Evolutionary conservation across 2,113 vertebrate genomes (phyloP).

Genomic region (Vombatus ursinus): DNA sequence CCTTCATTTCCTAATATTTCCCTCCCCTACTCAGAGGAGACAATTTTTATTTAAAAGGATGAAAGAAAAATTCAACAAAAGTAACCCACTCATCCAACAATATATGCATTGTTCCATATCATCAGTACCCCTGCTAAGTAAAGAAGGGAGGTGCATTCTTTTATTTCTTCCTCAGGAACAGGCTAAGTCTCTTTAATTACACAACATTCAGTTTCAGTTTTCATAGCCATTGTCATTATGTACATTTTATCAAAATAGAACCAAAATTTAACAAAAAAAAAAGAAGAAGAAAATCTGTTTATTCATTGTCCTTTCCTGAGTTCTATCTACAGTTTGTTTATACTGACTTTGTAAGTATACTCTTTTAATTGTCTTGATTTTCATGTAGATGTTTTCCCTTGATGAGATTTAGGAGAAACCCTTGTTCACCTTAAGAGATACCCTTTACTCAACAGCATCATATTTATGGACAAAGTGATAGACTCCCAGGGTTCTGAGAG

Average conservation of each 20-base stretch:
- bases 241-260: not conserved
- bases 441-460: not conserved
- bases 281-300: too few relatives aligned
- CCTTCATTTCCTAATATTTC: not conserved
- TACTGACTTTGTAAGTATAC: not conserved
- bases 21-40: not conserved
- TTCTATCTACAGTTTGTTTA: not conserved
- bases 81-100: not conserved
- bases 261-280: not conserved
- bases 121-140: too few relatives aligned
- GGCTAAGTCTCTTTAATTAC: not conserved
- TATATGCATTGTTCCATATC: too few relatives aligned
- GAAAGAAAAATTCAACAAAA: not conserved
- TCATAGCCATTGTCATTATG: not conserved
- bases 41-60: not conserved
- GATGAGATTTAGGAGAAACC: too few relatives aligned
- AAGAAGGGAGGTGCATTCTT: too few relatives aligned
- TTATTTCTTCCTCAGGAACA: too few relatives aligned
- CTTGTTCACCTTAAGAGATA: not conserved
- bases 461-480: not conserved
- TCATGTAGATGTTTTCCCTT: not conserved
- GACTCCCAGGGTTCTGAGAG: not conserved
- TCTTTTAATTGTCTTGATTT: not conserved
- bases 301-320: not conserved
- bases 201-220: not conserved